Conservation (phyloP, 1,140 invertebrate species). For the Scaptomyza hsui region DNA sequence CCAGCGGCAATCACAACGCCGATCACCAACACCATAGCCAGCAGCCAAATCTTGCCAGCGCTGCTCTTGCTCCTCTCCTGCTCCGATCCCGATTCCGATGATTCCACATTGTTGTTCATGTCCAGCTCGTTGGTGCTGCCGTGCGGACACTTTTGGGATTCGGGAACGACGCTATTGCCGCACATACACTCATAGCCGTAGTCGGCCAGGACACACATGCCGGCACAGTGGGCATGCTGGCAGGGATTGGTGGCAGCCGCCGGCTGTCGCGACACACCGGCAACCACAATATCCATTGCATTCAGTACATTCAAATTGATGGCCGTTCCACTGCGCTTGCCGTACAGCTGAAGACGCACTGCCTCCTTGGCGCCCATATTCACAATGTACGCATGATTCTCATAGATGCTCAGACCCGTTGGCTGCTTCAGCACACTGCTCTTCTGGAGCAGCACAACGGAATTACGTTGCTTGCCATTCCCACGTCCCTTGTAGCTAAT, state of each 20-base stretch:
- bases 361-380: conserved; percentile 84
- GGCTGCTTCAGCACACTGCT: conserved; percentile 84
- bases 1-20: conserved; percentile 20
- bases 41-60: conserved; percentile 10
- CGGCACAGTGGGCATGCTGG: conserved; percentile 84
- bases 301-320: conserved; percentile 84
- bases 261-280: conserved; percentile 86
- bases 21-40: conserved; percentile 18
- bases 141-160: conserved; percentile 69
- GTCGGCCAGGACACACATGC: conserved; percentile 85
- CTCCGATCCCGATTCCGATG: no score
- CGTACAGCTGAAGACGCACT: conserved; percentile 85
- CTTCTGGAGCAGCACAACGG: conserved; percentile 85
- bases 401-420: conserved; percentile 85
- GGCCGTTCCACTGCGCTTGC: conserved; percentile 81
- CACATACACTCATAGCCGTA: conserved; percentile 85
- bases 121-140: conserved; percentile 56
- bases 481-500: conserved; percentile 86
- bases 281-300: conserved; percentile 85
- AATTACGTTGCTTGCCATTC: conserved; percentile 84
- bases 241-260: conserved; percentile 84
- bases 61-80: not conserved
- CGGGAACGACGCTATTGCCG: conserved; percentile 76
- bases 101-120: no score
- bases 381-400: conserved; percentile 87